A percentile compares a stretch with the other conserved stretches of the same genome.
phyloP scores from a whole-genome alignment of 53 echinoderm and acorn worm genomes.

The Arbacia lixula region DNA sequence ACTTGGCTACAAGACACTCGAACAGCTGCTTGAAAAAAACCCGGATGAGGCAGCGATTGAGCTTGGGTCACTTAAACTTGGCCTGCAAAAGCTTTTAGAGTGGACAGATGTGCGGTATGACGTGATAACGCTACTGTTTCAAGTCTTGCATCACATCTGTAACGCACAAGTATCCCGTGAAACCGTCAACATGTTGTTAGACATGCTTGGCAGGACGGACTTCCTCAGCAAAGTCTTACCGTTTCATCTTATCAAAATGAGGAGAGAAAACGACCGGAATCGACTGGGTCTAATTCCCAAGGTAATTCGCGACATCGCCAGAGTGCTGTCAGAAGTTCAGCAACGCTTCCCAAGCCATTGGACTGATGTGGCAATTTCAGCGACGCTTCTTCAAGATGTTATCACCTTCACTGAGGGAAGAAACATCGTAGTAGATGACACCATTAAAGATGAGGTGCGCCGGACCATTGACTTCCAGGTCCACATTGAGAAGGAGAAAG shows the following conservation, averaged over 20 bases:
- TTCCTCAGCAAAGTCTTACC: conserved; percentile 70
- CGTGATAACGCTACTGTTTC: conserved; percentile 67
- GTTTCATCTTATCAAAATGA: conserved; percentile 69
- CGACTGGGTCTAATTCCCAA: conserved; percentile 46
- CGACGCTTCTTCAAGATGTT: conserved; percentile 62
- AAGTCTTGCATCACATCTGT: conserved; percentile 67
- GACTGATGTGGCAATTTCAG: conserved; percentile 62
- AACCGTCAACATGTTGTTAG: conserved; percentile 65
- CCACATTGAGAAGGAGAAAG: conserved; percentile 40
- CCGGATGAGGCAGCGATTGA: conserved; percentile 62
- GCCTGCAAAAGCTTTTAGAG: conserved; percentile 70
- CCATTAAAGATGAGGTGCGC: conserved; percentile 29
- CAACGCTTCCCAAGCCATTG: conserved; percentile 60
- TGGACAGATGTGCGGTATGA: conserved; percentile 70
- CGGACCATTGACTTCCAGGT: conserved; percentile 49
- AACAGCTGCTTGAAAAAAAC: conserved; percentile 61
- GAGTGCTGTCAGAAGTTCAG: conserved; percentile 65
- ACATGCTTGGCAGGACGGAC: conserved; percentile 46
- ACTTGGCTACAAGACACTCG: conserved; percentile 73
- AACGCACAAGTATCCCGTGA: conserved; percentile 52
- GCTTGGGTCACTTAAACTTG: conserved; percentile 65
- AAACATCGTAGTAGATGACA: conserved; percentile 51
- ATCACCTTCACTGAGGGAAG: conserved; percentile 31
- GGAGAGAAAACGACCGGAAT: conserved; percentile 24
- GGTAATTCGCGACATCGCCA: conserved; percentile 58